Base-by-base conservation (phyloP, 1,140 invertebrate species). In the Panagrolaimus sp. region DNA sequence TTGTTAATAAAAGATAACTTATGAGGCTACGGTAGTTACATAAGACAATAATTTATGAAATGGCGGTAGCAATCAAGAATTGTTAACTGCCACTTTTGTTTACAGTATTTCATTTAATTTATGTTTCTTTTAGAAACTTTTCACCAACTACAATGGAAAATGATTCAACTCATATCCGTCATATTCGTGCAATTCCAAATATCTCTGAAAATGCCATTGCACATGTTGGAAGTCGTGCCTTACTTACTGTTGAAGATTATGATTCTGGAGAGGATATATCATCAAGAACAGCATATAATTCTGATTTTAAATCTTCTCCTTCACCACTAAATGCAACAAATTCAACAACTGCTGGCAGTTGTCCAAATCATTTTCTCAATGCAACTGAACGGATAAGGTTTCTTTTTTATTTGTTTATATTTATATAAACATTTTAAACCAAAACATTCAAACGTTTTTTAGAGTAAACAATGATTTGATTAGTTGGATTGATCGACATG, bases 401-500 rank as follows among this genome's bases (percentile, higher is more conserved):
- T 17, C 24, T 66, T 66, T 45, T 17, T 66, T 38, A 4, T 38
- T 38, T 38, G 32, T 38, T 38, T 38, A 38, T 6, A 68, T n/a
- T 62, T 26, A 43, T 55, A 24, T 58, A 26, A 12, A 28, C 1
- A 24, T n/a, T 58, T 58, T 58, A 28, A 58, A 17, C 17, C 1
- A 21, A 0, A 15, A 15, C 4, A 8, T 58, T 17, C 1, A 58
- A 24, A 58, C 5, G 2, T 58, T 10, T 38, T 38, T 38, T 4
- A 38, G 32, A 38, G 7, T 38, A 38, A 38, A 38, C 32, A 38
- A 71, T 14, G 72, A 73, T 43, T 32, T 73, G 8, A 68, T 17
- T 28, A 69, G 32, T 38, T 73, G 72, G 72, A 74, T 73, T 15
- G 62, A 73, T 46, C 52, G 72, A n/a, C 72, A 73, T 32, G 72